Conservation (phyloP, 2,113 vertebrate species). For the Porphyrio hochstetteri region DNA sequence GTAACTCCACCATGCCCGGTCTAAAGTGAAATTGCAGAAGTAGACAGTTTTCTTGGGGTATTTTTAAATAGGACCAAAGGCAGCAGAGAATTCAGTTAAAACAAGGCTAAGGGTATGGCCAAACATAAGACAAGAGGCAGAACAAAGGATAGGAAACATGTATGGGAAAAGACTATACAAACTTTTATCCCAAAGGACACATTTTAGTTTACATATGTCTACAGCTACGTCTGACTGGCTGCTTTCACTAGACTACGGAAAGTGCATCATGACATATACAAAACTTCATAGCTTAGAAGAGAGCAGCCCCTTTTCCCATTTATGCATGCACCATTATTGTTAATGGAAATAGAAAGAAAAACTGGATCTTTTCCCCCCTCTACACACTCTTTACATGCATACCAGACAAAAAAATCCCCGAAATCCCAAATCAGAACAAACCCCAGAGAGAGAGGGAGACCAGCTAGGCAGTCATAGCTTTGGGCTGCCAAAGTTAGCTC, state of each 20-base stretch:
- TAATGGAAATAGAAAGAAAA: background rate
- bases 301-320: background rate
- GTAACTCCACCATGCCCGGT: background rate
- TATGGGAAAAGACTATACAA: background rate
- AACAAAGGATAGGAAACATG: background rate
- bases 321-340: fast-evolving
- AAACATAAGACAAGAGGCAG: background rate
- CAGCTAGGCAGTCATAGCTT: background rate
- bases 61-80: background rate
- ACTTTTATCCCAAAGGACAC: background rate
- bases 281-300: background rate
- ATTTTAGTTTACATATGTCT: background rate
- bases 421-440: background rate
- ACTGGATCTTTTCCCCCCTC: background rate
- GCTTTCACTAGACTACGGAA: background rate
- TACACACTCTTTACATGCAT: background rate
- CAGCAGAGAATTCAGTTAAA: background rate
- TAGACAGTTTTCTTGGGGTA: background rate
- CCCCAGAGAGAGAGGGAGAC: background rate
- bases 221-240: background rate
- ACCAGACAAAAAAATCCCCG: no score
- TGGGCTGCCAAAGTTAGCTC: background rate
- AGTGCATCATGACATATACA: fast-evolving
- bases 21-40: background rate
- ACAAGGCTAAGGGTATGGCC: fast-evolving